These are phyloP conservation scores for Orgyia antiqua DNA, from an alignment of 2,888 invertebrate genomes.

Conservation along the genomic window DNA sequence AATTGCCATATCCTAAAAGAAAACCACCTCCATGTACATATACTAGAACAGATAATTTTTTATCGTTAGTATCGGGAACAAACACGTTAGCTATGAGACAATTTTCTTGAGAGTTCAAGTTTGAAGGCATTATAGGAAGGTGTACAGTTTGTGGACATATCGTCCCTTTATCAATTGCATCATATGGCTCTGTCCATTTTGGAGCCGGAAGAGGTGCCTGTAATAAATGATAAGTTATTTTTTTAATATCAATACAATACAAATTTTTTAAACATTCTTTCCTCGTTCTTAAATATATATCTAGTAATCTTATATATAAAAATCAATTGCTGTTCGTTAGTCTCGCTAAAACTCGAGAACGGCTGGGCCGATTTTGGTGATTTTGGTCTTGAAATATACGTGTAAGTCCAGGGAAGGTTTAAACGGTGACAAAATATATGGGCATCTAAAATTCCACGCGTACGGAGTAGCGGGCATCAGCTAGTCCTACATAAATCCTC, in stretches of 20 bases:
- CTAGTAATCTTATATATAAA: no score
- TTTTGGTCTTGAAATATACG: no score
- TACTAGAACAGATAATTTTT: conserved; percentile 1
- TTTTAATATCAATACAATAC: background rate
- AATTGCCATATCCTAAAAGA: conserved; percentile 1
- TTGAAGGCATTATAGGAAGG: background rate
- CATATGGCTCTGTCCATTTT: conserved; percentile 1
- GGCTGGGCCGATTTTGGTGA: no score
- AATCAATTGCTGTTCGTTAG: no score
- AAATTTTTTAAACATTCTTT: background rate
- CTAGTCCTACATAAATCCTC: no score
- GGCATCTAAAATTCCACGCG: no score
- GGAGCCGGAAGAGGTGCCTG: conserved; percentile 4
- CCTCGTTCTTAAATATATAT: no score
- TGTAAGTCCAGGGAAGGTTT: no score
- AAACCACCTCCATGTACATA: conserved; percentile 4
- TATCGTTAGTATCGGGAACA: conserved; percentile 3
- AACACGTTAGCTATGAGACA: conserved; percentile 5
- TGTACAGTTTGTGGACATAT: conserved; percentile 3
- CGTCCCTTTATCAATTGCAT: conserved; percentile 2
- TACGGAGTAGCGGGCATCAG: no score
- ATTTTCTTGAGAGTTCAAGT: conserved; percentile 1
- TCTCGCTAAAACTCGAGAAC: no score
- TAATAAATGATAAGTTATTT: background rate
- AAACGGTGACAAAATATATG: no score